Evolutionary conservation across 2,113 vertebrate genomes (phyloP), one percentile per base, ranked within the genome.

Genomic region (Gopherus evgoodei): DNA sequence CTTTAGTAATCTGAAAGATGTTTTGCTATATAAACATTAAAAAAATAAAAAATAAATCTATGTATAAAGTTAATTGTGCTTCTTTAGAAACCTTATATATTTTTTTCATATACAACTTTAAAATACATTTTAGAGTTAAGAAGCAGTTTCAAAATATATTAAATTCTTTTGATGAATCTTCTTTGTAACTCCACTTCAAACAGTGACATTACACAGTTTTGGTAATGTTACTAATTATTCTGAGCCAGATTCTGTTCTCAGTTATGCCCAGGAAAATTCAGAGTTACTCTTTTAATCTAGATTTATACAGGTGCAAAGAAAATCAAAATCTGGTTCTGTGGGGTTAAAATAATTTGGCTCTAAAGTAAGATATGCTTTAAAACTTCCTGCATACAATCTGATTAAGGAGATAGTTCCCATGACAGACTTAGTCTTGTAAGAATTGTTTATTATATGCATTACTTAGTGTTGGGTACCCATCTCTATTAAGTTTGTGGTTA

Each of bases 11-110:
- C 56, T 88, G 54, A 94, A 95, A 97, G 97, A 85, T 91, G 54
- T 93, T 96, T 93, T 94, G 85, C 95, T 95, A 96, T 98, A 97
- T 96, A 98, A 97, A 98, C 31, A 79, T 97, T 98, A 98, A 95
- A 98, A 98, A 98, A 94, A 89, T 92, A 62, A 83, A 94, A 98
- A 97, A 90, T 89, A 81, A 95, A 95, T 93, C 93, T 98, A 97
- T 95, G 38, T 98, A 98, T 93, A 98, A 98, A 98, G 97, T 87
- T 96, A 97, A 97, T 94, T 98, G 98, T 98, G 98, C 98, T 98
- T 98, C 93, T 96, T 95, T 62, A 98, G 96, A 98, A 98, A 97
- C 93, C 95, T 95, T 59, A 84, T 87, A 94, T 93, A 94, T 83
- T 94, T 59, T 72, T 80, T 94, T 97, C 96, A 86, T 91, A 95